phyloP scores from a whole-genome alignment of 2,797 vertebrate species.

The Coluber constrictor region DNA sequence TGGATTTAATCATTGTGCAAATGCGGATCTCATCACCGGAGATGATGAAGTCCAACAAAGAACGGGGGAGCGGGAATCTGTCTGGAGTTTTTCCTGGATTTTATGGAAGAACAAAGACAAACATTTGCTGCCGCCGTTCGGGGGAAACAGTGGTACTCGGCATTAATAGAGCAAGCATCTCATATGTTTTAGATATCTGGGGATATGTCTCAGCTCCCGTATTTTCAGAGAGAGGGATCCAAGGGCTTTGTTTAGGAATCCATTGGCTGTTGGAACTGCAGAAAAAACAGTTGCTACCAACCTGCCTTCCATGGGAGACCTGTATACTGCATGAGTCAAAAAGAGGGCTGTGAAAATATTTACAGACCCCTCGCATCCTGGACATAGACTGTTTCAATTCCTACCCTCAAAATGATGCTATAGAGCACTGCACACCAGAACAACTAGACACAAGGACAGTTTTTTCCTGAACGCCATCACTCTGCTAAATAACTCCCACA shows the following conservation, averaged over 20 bases:
- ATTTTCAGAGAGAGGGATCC: neutral
- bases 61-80: neutral
- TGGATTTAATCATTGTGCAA: constrained; percentile 49
- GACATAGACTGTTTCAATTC: too few relatives aligned
- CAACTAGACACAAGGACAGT: too few relatives aligned
- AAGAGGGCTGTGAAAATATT: too few relatives aligned
- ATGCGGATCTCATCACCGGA: constrained; percentile 38
- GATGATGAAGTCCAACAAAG: constrained; percentile 19
- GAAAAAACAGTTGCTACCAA: too few relatives aligned
- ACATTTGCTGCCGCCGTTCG: neutral
- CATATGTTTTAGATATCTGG: neutral
- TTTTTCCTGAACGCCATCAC: too few relatives aligned
- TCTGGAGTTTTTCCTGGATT: neutral
- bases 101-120: neutral
- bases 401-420: too few relatives aligned
- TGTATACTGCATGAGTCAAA: too few relatives aligned
- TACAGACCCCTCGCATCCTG: too few relatives aligned
- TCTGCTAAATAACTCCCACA: too few relatives aligned
- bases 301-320: too few relatives aligned
- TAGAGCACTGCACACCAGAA: too few relatives aligned
- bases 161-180: neutral
- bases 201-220: neutral
- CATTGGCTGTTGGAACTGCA: neutral
- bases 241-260: neutral
- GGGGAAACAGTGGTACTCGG: neutral